Evolutionary conservation across 2,797 vertebrate genomes (phyloP).

Genomic region (Oreochromis mossambicus): DNA sequence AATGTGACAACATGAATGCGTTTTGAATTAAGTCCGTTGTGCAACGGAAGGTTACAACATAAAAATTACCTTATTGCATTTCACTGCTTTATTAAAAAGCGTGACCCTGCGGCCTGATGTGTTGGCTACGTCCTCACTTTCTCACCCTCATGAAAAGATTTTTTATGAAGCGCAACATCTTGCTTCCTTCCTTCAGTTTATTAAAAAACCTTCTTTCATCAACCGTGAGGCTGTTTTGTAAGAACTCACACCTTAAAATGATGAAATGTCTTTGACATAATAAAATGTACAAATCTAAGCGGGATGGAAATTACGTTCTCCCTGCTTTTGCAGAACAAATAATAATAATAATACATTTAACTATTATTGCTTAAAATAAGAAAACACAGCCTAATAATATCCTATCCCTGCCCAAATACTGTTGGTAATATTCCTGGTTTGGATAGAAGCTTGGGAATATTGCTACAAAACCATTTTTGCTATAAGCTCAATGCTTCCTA

Average conservation of each 20-base stretch:
- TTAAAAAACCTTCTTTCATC: constrained; percentile 20
- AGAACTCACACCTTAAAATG: neutral
- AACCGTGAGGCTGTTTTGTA: neutral
- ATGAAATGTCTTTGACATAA: neutral
- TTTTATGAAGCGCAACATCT: constrained; percentile 15
- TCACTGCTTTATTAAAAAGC: constrained; percentile 2
- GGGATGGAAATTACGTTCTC: neutral
- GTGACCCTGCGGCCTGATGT: neutral
- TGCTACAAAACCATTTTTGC: neutral
- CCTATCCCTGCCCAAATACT: neutral
- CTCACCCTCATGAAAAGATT: constrained; percentile 24
- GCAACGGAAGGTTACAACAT: neutral
- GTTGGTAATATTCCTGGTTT: neutral
- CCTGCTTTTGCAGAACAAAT: neutral
- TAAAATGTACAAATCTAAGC: neutral
- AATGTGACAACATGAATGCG: neutral
- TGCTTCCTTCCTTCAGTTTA: constrained; percentile 34
- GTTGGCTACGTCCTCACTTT: constrained; percentile 26
- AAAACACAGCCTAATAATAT: neutral
- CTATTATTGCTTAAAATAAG: neutral
- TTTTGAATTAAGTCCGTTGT: neutral
- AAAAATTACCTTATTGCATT: neutral
- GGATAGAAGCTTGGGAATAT: neutral
- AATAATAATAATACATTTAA: neutral
- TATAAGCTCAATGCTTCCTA: neutral